A percentile compares a stretch with the other conserved stretches of the same genome.
Conservation (phyloP, 64 coral and sea anemone genomes). For the Montipora cactus region DNA sequence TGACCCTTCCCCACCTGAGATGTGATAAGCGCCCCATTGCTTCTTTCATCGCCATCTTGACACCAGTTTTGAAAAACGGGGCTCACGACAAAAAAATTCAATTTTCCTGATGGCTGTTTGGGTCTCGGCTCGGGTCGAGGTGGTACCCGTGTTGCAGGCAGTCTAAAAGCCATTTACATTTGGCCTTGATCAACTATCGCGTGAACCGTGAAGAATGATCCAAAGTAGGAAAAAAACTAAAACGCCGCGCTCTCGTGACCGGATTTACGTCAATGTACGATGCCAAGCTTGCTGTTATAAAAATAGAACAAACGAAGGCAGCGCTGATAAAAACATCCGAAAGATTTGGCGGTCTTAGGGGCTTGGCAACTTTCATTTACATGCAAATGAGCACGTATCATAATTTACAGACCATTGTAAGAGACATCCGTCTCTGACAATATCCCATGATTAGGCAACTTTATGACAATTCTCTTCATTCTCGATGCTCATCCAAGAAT, state of each 20-base stretch:
- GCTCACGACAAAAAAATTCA: slow-evolving; percentile 8
- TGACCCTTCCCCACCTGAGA: background rate
- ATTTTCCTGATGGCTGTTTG: background rate
- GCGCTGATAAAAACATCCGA: background rate
- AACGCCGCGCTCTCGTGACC: background rate
- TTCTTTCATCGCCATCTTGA: slow-evolving; percentile 3
- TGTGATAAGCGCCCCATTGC: background rate
- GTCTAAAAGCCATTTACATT: background rate
- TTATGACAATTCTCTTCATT: too few species aligned
- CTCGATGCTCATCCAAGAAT: too few species aligned
- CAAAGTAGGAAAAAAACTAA: background rate
- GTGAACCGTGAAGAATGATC: background rate
- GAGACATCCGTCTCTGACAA: background rate
- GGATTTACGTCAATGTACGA: background rate
- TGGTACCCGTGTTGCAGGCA: background rate
- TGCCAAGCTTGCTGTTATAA: background rate
- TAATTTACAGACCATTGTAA: background rate
- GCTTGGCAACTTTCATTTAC: background rate
- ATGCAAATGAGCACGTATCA: background rate
- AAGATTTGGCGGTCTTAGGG: background rate
- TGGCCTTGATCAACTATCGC: background rate
- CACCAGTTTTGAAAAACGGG: slow-evolving; percentile 51
- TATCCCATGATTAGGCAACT: too few species aligned
- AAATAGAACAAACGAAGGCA: background rate
- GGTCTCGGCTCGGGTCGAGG: background rate